Conservation (phyloP, 2,797 vertebrate species). For the Pelodytes ibericus region DNA sequence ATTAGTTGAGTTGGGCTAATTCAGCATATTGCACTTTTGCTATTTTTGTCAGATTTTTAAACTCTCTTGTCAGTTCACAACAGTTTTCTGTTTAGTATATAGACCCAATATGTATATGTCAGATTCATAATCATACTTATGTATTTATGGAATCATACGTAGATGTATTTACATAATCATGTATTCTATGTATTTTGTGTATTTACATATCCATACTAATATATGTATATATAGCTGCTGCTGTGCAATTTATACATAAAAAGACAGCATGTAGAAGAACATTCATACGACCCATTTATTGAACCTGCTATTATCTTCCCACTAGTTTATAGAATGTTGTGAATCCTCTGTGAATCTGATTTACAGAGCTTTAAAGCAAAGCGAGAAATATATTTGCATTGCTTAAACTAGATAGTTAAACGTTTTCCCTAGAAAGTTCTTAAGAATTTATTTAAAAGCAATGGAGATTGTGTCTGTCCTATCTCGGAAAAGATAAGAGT, state of each 20-base stretch:
- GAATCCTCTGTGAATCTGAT: background rate
- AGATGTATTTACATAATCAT: too few relatives aligned
- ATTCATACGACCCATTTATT: constrained; percentile 9
- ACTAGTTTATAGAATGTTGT: constrained; percentile 2
- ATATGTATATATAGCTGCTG: constrained; percentile 25
- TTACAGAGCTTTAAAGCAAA: background rate
- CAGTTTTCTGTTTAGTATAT: too few relatives aligned
- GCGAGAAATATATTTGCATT: constrained; percentile 27
- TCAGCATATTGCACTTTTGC: too few relatives aligned
- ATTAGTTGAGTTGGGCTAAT: too few relatives aligned
- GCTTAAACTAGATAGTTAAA: constrained; percentile 13
- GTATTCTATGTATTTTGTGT: too few relatives aligned
- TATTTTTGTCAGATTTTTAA: too few relatives aligned
- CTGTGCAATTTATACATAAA: constrained; percentile 12
- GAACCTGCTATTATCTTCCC: background rate
- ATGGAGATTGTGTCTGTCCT: constrained; percentile 51
- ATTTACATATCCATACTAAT: background rate
- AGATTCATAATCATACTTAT: background rate
- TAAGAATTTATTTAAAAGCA: constrained; percentile 50
- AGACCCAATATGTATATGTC: too few relatives aligned
- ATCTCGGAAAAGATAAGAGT: too few relatives aligned
- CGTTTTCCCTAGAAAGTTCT: constrained; percentile 43
- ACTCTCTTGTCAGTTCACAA: too few relatives aligned
- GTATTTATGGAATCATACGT: background rate
- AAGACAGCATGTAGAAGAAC: background rate